phyloP scores from a whole-genome alignment of 2,113 vertebrate genomes.

The Oxygymnocypris stewartii region DNA sequence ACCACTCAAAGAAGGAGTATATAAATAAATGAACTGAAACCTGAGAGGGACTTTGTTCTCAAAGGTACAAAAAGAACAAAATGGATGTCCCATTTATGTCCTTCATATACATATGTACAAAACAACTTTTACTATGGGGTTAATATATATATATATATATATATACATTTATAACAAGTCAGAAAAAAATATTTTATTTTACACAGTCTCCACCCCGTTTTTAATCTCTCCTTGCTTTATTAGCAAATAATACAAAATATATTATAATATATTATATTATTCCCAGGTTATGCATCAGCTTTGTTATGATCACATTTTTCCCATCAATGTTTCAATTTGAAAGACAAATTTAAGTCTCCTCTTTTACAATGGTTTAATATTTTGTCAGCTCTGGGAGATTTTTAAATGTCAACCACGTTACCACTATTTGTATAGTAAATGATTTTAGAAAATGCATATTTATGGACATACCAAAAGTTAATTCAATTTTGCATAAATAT shows the following conservation, averaged over 20 bases:
- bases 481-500: neutral
- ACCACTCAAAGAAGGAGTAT: slow-evolving; percentile 54
- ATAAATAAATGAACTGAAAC: slow-evolving; percentile 65
- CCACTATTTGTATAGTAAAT: neutral
- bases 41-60: slow-evolving; percentile 49
- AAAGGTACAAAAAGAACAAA: slow-evolving; percentile 9
- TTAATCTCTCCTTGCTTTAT: neutral
- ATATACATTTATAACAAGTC: neutral
- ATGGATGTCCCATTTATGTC: neutral
- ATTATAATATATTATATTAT: neutral
- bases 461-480: neutral
- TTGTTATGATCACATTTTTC: neutral
- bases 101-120: neutral
- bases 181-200: neutral
- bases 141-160: neutral
- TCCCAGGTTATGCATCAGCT: neutral
- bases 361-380: neutral
- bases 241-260: neutral
- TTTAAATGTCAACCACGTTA: neutral
- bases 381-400: neutral
- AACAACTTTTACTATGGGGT: neutral
- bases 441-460: too few species aligned
- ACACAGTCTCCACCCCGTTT: neutral
- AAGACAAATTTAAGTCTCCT: neutral
- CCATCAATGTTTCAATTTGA: neutral